A percentile compares a stretch with the other conserved stretches of the same genome.
phyloP scores from a whole-genome alignment of 1,140 invertebrate genomes.

The Homalodisca vitripennis region DNA sequence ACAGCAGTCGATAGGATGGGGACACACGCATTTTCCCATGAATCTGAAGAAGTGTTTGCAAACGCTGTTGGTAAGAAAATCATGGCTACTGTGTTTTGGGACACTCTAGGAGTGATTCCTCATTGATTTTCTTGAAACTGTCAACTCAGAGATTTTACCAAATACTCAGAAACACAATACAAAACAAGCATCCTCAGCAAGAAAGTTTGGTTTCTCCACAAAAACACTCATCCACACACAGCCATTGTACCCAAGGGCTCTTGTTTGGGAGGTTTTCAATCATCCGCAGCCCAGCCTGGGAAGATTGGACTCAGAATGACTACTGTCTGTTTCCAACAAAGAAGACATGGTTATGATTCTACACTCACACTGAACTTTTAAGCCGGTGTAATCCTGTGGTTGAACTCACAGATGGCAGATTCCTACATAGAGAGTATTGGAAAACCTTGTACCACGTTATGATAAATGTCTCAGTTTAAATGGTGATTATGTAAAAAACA shows the following conservation, averaged over 20 bases:
- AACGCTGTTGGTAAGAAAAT: not conserved
- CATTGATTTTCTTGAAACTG: not conserved
- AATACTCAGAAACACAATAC: not conserved
- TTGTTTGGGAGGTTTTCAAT: too few relatives aligned
- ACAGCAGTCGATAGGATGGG: not conserved
- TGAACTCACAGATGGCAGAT: not conserved
- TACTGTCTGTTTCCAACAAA: not conserved
- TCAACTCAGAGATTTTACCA: not conserved
- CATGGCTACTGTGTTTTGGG: not conserved
- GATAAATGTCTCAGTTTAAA: not conserved
- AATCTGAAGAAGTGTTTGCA: not conserved
- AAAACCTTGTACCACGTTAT: not conserved
- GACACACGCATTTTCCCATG: not conserved
- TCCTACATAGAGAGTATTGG: too few relatives aligned
- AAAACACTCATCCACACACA: not conserved
- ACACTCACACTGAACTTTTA: not conserved
- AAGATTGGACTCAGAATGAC: too few relatives aligned
- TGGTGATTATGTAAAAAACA: not conserved
- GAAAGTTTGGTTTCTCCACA: not conserved
- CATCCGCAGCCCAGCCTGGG: too few relatives aligned
- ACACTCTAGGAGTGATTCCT: not conserved
- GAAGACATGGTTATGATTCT: not conserved
- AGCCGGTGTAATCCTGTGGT: not conserved
- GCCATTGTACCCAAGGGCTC: not conserved
- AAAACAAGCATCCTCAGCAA: not conserved